Evolutionary conservation across 2,888 invertebrate genomes (phyloP), one percentile per base, ranked within the genome.

Genomic region (Lycophotia porphyrea): DNA sequence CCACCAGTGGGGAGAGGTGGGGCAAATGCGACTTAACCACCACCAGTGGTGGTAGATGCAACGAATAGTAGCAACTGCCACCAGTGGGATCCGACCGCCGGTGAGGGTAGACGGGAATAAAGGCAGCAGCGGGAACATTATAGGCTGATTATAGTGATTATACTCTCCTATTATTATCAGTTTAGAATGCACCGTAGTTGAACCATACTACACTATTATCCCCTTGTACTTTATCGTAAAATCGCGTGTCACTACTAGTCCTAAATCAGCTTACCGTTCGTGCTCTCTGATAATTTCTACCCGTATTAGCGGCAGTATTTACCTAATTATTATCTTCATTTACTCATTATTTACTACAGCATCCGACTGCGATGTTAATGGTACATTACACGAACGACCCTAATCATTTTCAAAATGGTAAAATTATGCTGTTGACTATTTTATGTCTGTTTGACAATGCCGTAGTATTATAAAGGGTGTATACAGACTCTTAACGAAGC

Each of bases 381-480:
- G 31, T 44, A 66, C 27, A 49, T 60, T 42, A 70, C 52, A 81
- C 73, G 73, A 64, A 73, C 5, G 67, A 39, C 60, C 34, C 13
- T 84, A 81, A 81, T 81, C 21, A 34, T 31, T 21, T 13, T 18
- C 39, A 36, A 65, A 77, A 63, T 39, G n/a, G 39, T 63, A n/a
- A 61, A 63, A 81, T 82, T 77, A 68, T 68, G 0, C 44, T 64
- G 81, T 72, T 76, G 47, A 82, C n/a, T 47, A 44, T 42, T 64
- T 49, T 15, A 8, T 42, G 18, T 34, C 21, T 47, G n/a, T n/a
- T 39, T 78, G 31, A n/a, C 18, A 31, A 58, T 31, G 58, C n/a
- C n/a, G n/a, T n/a, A n/a, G n/a, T n/a, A n/a, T n/a, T n/a, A n/a
- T n/a, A n/a, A n/a, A n/a, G n/a, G n/a, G n/a, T n/a, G n/a, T n/a